phyloP scores from a whole-genome alignment of 2,113 vertebrate genomes.

The Gasterosteus aculeatus region DNA sequence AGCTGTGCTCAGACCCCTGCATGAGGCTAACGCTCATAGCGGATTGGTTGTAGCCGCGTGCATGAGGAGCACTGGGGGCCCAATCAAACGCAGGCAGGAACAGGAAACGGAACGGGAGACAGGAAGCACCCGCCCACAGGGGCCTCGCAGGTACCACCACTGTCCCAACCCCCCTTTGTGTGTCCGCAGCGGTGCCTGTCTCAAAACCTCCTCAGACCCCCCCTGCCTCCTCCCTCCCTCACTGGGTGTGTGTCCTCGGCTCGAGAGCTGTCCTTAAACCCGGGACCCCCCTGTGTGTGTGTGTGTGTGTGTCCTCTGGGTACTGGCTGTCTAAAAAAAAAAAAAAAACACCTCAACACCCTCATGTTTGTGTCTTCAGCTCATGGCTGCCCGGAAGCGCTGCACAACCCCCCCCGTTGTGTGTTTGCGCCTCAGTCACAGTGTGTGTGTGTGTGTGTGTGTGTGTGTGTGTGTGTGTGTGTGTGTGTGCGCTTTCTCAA shows the following conservation, averaged over 20 bases:
- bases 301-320: constrained; percentile 56
- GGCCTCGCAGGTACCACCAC: constrained; percentile 75
- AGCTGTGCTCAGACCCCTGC: constrained; percentile 82
- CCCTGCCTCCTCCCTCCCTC: constrained; percentile 15
- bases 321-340: constrained; percentile 38
- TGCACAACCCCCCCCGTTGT: constrained; percentile 50
- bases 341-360: constrained; percentile 42
- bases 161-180: constrained; percentile 38
- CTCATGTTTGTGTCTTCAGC: constrained; percentile 54
- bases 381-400: constrained; percentile 53
- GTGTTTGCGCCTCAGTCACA: constrained; percentile 21
- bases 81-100: constrained; percentile 79
- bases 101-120: constrained; percentile 77
- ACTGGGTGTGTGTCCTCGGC: constrained; percentile 58
- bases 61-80: constrained; percentile 79
- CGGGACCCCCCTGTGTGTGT: constrained; percentile 45
- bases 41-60: constrained; percentile 81
- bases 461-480: constrained; percentile 36
- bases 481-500: constrained; percentile 29
- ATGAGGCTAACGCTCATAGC: constrained; percentile 80
- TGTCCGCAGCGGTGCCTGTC: constrained; percentile 60
- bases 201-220: constrained; percentile 42
- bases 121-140: constrained; percentile 72
- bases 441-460: constrained; percentile 19
- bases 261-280: constrained; percentile 45